phyloP scores from a whole-genome alignment of 2,888 invertebrate genomes.

The Drosophila robusta region DNA sequence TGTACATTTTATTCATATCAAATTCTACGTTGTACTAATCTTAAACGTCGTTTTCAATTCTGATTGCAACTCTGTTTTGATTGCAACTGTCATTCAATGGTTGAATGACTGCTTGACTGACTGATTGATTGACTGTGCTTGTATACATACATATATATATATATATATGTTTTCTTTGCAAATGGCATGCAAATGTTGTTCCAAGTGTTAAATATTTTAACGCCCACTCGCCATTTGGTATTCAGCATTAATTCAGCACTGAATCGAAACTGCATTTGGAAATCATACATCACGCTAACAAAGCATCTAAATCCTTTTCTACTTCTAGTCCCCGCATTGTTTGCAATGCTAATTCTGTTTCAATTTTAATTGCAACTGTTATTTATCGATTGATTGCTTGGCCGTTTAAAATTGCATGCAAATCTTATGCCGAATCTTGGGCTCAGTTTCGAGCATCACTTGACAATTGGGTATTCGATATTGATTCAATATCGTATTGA shows the following conservation, averaged over 20 bases:
- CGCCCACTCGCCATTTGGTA: constrained; percentile 23
- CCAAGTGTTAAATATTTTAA: constrained; percentile 11
- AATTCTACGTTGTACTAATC: constrained; percentile 18
- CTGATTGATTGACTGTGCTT: constrained; percentile 1
- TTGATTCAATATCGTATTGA: neutral
- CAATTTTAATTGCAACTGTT: too few species aligned
- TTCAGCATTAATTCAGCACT: constrained; percentile 16
- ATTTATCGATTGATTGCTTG: neutral
- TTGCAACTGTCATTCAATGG: constrained; percentile 58
- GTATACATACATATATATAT: too few species aligned
- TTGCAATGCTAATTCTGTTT: neutral
- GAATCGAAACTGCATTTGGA: constrained; percentile 27
- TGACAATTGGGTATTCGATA: neutral
- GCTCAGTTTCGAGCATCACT: too few species aligned
- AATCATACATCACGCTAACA: neutral
- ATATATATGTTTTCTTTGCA: neutral
- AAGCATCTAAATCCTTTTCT: neutral
- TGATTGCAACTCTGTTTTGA: constrained; percentile 56
- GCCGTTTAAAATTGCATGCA: constrained; percentile 11
- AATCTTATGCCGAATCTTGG: neutral
- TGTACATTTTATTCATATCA: constrained; percentile 17
- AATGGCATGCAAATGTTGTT: constrained; percentile 7
- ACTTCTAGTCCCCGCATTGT: neutral
- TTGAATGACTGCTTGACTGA: constrained; percentile 8
- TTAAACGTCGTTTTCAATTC: constrained; percentile 22